A percentile compares a stretch with the other conserved stretches of the same genome.
Conservation (phyloP, 2,797 vertebrate species). For the Micromesistius poutassou region DNA sequence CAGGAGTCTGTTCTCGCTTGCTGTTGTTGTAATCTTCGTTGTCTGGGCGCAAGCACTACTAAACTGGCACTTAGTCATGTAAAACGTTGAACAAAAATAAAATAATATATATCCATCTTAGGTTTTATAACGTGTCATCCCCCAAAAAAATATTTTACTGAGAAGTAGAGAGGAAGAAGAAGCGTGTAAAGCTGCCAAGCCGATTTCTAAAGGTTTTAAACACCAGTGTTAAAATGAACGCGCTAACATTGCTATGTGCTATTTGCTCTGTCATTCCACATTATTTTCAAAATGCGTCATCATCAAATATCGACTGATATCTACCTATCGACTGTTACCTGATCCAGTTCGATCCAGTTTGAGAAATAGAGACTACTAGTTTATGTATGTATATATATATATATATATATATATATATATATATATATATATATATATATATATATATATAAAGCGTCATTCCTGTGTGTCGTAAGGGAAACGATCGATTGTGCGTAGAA, state of each 20-base stretch:
- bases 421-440: conserved; percentile 3
- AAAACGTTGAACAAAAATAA: neutral
- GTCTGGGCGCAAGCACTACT: conserved; percentile 70
- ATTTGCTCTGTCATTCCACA: neutral
- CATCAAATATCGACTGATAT: neutral
- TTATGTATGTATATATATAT: neutral
- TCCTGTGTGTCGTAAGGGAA: conserved; percentile 3
- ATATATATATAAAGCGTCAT: neutral
- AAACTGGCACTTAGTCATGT: conserved; percentile 68
- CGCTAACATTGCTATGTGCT: neutral
- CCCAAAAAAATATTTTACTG: neutral
- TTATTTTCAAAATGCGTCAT: neutral
- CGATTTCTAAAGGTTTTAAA: neutral
- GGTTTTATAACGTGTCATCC: neutral
- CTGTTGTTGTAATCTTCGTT: conserved; percentile 71
- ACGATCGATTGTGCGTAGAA: conserved; percentile 1
- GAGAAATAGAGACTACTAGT: neutral
- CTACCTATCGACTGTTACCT: neutral
- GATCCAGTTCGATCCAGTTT: neutral
- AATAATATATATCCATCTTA: neutral
- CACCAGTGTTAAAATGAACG: neutral
- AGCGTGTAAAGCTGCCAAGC: neutral
- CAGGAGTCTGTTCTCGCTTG: conserved; percentile 75
- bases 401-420: conserved; percentile 2
- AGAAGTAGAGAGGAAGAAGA: neutral